Evolutionary conservation across 2,888 invertebrate genomes (phyloP), one percentile per base, ranked within the genome.

Genomic region (Eupithecia subfuscata): DNA sequence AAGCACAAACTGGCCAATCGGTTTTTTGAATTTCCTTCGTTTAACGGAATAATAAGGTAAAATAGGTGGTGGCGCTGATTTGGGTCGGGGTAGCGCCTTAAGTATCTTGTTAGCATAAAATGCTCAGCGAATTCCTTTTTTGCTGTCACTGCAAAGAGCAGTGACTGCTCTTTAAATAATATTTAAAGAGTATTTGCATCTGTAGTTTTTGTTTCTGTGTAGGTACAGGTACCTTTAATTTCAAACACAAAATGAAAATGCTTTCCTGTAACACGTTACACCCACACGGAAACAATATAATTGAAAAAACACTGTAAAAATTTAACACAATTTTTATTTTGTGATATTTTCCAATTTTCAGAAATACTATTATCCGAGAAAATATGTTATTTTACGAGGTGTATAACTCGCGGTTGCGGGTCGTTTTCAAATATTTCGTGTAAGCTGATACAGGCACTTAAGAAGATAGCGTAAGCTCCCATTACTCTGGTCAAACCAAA

Each of bases 361-460:
- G 16, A 63, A 16, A 30, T 16, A 5, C 7, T 1, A 14, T 14
- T 30, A 18, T n/a, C 1, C 16, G 4, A 22, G 25, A 16, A 63
- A 63, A 63, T 22, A 60, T 25, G 16, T 63, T 63, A 30, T 63
- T 63, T 63, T 63, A 63, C 63, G 63, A 30, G 30, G 16, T 30
- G 6, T 16, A 16, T 30, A 63, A 63, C 63, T 63, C 30, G 63
- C 63, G 56, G 22, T 63, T 63, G 8, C 63, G 25, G 63, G 43
- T 67, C n/a, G 67, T 67, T 67, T 67, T 65, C 43, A 40, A n/a
- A 25, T 16, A 63, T 67, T 67, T 43, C 40, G 67, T 2, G 67
- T 43, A 67, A 67, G n/a, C 67, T 37, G 67, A 67, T 67, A 67
- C 65, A 65, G 14, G 12, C 67, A 67, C 67, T 67, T 40, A 67